These are phyloP conservation scores for Gorsachius magnificus DNA, from an alignment of 2,797 vertebrate species.

Conservation along the genomic window DNA sequence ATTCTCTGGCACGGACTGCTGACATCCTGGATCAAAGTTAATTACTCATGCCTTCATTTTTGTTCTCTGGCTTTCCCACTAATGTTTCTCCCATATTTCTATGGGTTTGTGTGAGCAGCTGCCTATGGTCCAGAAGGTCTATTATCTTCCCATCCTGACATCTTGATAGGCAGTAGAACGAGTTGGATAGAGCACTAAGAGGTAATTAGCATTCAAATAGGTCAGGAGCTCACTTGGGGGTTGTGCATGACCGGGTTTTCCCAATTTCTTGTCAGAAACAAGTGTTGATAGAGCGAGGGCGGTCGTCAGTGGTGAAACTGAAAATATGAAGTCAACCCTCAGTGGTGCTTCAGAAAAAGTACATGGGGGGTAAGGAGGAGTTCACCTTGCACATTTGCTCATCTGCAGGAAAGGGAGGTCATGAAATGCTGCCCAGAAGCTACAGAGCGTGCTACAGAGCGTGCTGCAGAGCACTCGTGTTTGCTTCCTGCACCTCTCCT, in stretches of 20 bases:
- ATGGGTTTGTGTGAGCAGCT: background rate
- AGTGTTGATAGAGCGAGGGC: background rate
- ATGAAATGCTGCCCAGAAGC: background rate
- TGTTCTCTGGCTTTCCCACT: background rate
- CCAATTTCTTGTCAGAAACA: conserved; percentile 24
- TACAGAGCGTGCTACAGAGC: background rate
- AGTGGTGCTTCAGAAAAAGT: background rate
- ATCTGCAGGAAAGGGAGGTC: background rate
- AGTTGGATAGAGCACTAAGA: background rate
- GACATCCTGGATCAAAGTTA: background rate
- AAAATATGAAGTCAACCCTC: background rate
- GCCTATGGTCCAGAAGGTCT: background rate
- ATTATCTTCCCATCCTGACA: background rate
- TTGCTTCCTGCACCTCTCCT: background rate
- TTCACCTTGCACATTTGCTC: background rate
- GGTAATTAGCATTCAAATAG: conserved; percentile 35
- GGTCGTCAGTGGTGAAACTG: background rate
- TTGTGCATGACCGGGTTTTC: conserved; percentile 30
- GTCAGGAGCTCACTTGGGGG: background rate
- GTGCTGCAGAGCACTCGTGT: background rate
- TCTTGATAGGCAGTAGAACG: background rate
- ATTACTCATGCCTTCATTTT: background rate
- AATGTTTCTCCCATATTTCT: background rate
- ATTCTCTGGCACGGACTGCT: background rate
- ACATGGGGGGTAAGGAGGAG: background rate